Base-by-base conservation (phyloP, 1,140 invertebrate species). In the Marisa cornuarietis region DNA sequence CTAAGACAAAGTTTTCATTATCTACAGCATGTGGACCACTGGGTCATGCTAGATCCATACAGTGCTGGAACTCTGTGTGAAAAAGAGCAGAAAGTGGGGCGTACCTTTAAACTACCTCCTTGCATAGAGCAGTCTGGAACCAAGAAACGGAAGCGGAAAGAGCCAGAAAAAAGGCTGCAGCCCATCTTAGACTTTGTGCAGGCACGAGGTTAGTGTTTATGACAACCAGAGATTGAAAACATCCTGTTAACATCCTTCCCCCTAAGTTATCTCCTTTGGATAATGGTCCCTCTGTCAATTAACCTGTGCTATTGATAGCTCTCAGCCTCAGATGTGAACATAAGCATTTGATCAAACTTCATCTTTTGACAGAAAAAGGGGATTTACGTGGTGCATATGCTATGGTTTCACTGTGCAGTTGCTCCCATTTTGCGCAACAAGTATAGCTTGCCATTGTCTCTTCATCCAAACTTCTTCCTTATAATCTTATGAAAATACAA, bases 31-130 rank as follows among this genome's bases (percentile, higher is more conserved):
- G 61, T 82, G 26, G 81, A 85, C 76, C 65, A 52, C 61, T 83
- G 82, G 84, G 78, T 76, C 18, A 24, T 78, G 72, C 22, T 79
- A 62, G 82, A 85, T 72, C 84, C 84, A 8, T 83, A 83, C 82
- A 75, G 80, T 51, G 24, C 79, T 58, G 82, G 79, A 16, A 76
- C 24, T 18, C 74, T 76, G 58, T 7, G 31, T 14, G 74, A 76
- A 61, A 76, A 76, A 51, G 0, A 49, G 62, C 74, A 65, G 31
- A 76, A 66, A 42, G 58, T 18, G 20, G 74, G 26, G 20, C 61
- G 61, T 24, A 76, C 74, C 14, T 76, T 65, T 63, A 49, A 31
- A 49, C n/a, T 76, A 20, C 74, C 62, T 13, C 13, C 74, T 8
- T 26, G 62, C 24, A 14, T 31, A 61, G 62, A 31, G 31, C 52